These are phyloP conservation scores for Nicator chloris DNA, from an alignment of 2,113 vertebrate species.

Conservation along the genomic window DNA sequence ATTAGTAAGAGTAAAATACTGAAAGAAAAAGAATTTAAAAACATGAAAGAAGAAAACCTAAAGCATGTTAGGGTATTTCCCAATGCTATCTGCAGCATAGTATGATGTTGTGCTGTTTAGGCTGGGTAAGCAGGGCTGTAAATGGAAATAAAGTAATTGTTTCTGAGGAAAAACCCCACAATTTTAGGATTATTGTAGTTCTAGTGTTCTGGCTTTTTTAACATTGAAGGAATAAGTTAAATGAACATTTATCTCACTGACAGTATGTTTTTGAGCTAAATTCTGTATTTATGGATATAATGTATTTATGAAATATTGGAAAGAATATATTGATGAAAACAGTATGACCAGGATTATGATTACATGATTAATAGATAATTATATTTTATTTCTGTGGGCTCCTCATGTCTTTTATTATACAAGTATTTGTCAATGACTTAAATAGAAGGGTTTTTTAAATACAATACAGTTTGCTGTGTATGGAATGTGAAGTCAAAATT, in stretches of 20 bases:
- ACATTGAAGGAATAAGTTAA: neutral
- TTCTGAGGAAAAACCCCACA: neutral
- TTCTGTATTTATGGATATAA: neutral
- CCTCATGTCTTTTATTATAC: neutral
- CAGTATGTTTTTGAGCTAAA: neutral
- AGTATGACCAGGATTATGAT: neutral
- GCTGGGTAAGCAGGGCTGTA: neutral
- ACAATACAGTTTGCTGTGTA: neutral
- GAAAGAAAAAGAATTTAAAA: neutral
- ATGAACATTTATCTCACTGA: neutral
- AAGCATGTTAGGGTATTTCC: neutral
- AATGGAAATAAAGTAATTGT: neutral
- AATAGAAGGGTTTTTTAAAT: neutral
- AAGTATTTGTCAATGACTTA: neutral
- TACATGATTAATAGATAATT: neutral
- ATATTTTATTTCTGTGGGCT: neutral
- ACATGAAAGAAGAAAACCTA: neutral
- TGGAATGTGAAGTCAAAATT: neutral
- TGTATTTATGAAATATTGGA: neutral
- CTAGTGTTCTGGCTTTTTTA: neutral
- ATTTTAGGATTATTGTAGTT: neutral
- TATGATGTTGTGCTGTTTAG: neutral
- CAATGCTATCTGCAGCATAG: neutral
- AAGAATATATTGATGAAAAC: neutral
- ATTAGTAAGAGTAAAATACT: neutral